These are phyloP conservation scores for Polyploca ridens DNA, from an alignment of 2,888 invertebrate species.

Conservation along the genomic window DNA sequence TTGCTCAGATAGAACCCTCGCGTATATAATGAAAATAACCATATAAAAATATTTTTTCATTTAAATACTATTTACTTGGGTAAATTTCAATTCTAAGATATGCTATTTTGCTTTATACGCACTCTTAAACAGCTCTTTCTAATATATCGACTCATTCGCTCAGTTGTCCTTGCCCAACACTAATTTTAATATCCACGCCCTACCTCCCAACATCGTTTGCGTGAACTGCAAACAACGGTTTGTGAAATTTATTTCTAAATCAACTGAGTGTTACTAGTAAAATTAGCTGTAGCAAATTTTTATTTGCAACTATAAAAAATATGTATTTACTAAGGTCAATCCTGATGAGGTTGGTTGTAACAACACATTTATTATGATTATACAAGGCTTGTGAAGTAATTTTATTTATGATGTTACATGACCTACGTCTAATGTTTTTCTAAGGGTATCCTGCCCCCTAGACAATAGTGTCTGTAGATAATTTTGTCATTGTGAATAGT, in stretches of 20 bases:
- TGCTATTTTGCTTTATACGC: too few species aligned
- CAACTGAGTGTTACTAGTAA: background rate
- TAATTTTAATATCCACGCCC: background rate
- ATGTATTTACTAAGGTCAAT: background rate
- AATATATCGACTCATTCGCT: background rate
- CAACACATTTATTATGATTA: background rate
- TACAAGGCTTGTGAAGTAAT: background rate
- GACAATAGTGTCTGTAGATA: too few species aligned
- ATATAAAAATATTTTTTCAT: too few species aligned
- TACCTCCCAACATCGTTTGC: constrained; percentile 1
- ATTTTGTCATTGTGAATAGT: too few species aligned
- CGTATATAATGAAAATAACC: too few species aligned
- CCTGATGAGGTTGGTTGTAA: background rate
- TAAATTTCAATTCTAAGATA: too few species aligned
- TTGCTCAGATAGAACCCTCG: too few species aligned
- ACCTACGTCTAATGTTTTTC: too few species aligned
- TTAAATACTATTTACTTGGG: too few species aligned
- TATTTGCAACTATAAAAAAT: background rate
- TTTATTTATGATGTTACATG: background rate
- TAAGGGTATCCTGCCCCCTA: too few species aligned
- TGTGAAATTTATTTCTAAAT: constrained; percentile 8
- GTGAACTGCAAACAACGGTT: background rate
- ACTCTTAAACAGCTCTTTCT: too few species aligned
- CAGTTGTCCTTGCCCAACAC: background rate
- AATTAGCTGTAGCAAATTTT: constrained; percentile 1